These are phyloP conservation scores for Antheraea assamensis DNA, from an alignment of 2,888 invertebrate genomes.

Conservation along the genomic window DNA sequence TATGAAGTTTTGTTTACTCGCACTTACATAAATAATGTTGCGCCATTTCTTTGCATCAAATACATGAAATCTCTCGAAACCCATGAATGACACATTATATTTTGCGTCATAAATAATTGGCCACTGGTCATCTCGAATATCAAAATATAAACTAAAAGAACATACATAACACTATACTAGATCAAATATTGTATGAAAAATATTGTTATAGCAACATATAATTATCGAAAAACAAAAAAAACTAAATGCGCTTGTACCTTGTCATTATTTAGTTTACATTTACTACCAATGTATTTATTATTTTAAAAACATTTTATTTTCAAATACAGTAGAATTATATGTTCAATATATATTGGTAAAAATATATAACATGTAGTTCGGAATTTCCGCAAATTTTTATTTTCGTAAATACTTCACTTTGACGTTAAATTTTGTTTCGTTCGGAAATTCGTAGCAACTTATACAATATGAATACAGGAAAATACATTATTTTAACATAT, in stretches of 20 bases:
- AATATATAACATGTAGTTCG: slow-evolving; percentile 3
- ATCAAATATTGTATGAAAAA: slow-evolving; percentile 13
- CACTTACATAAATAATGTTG: slow-evolving; percentile 85
- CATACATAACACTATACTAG: slow-evolving; percentile 7
- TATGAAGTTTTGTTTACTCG: neutral
- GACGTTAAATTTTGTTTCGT: slow-evolving; percentile 5
- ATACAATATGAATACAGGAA: neutral
- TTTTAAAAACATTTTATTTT: neutral
- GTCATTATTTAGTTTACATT: slow-evolving; percentile 37
- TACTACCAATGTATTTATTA: neutral
- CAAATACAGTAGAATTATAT: slow-evolving; percentile 15
- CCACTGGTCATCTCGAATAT: slow-evolving; percentile 83
- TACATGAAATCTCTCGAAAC: slow-evolving; percentile 92
- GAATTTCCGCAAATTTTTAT: slow-evolving; percentile 34
- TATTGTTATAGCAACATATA: neutral
- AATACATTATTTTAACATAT: no score
- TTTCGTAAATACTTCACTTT: slow-evolving; percentile 41
- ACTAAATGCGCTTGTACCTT: slow-evolving; percentile 33
- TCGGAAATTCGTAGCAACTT: neutral
- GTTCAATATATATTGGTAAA: slow-evolving; percentile 19
- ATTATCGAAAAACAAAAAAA: neutral
- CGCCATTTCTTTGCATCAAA: slow-evolving; percentile 95
- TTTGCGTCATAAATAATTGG: slow-evolving; percentile 90
- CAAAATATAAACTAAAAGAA: slow-evolving; percentile 73
- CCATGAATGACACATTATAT: slow-evolving; percentile 91